These are phyloP conservation scores for Zootermopsis nevadensis DNA, from an alignment of 2,888 invertebrate species.

Conservation along the genomic window DNA sequence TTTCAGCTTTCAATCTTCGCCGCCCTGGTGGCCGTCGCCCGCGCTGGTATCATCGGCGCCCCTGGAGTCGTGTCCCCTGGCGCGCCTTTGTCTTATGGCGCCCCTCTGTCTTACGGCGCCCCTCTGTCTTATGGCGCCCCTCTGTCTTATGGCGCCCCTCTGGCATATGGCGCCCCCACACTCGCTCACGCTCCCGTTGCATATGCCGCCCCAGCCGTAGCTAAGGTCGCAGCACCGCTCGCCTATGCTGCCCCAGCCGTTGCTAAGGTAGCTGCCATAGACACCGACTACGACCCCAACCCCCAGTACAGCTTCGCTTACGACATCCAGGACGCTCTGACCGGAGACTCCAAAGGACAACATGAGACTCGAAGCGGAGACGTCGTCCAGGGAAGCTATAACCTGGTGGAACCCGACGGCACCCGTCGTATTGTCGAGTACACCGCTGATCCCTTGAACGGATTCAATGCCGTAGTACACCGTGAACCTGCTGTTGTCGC, in stretches of 20 bases:
- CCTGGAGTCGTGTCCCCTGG: conserved; percentile 47
- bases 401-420: conserved; percentile 48
- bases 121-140: conserved; percentile 40
- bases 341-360: conserved; percentile 53
- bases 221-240: conserved; percentile 47
- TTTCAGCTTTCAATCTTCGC: conserved; percentile 50
- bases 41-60: conserved; percentile 49
- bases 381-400: conserved; percentile 49
- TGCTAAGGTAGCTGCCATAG: conserved; percentile 36
- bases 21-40: conserved; percentile 53
- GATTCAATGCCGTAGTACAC: conserved; percentile 46
- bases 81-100: conserved; percentile 28
- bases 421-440: conserved; percentile 50
- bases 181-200: conserved; percentile 45
- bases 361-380: conserved; percentile 46
- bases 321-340: conserved; percentile 51
- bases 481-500: conserved; percentile 44
- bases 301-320: conserved; percentile 53
- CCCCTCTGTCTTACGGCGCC: conserved; percentile 42
- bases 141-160: conserved; percentile 57
- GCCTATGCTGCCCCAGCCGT: conserved; percentile 54
- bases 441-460: conserved; percentile 48
- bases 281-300: conserved; percentile 53
- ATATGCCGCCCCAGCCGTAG: conserved; percentile 54
- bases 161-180: conserved; percentile 54